Evolutionary conservation across 2,113 vertebrate species (phyloP), one percentile per base, ranked within the genome.

Genomic region (Cheirogaleus medius): DNA sequence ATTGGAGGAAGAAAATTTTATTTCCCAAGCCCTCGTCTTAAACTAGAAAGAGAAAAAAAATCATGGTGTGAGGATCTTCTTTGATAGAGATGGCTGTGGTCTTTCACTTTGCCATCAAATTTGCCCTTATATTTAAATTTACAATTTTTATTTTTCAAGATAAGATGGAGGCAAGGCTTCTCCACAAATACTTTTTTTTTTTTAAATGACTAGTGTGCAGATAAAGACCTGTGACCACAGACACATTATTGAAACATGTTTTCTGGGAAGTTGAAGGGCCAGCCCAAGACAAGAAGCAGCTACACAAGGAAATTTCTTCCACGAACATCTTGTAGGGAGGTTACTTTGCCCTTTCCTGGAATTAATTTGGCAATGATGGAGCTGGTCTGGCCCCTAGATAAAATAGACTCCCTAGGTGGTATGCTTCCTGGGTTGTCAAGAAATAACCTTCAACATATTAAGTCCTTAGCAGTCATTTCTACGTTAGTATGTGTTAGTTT

Each of bases 1-100:
- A 95, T 78, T 97, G 63, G 90, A 87, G 86, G 95, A 80, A 90
- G 78, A 68, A 95, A 74, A 97, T 93, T 87, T 95, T 64, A 87
- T 95, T 96, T 81, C 83, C 76, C 82, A 29, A 95, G 76, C 95
- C 92, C 54, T 84, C 97, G 49, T 97, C 96, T 98, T 92, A 95
- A 96, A 44, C 34, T 60, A 54, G 42, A 37, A 82, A 97, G 74
- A 96, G 84, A 87, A 69, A 69, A 0, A 68, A 25, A 90, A 27
- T 94, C 42, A 54, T 11, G 27, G 10, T 21, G 2, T 71, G 44
- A 91, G 83, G 73, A 64, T 91, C 94, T 97, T 94, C 11, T 95
- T 76, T 89, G 27, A 90, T 94, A 77, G n/a, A 66, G 34, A 90
- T 14, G 8, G n/a, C 47, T 96, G 34, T 92, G 56, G 66, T 97